These are phyloP conservation scores for Drosophila neocordata DNA, from an alignment of 1,140 invertebrate genomes.

Conservation along the genomic window DNA sequence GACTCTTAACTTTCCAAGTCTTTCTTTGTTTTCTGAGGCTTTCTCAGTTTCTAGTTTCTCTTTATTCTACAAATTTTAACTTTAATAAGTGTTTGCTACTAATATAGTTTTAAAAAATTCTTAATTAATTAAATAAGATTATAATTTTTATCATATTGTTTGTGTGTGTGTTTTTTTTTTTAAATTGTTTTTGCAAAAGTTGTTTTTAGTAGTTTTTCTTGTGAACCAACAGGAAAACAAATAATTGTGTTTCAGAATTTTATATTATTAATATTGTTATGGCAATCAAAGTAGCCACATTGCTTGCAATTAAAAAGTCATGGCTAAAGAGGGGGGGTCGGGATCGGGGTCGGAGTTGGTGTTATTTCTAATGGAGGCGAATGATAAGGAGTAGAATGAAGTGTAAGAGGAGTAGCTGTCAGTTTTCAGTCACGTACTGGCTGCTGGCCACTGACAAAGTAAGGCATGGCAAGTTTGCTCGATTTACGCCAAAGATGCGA, in stretches of 20 bases:
- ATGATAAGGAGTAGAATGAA: no score
- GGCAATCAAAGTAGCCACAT: conserved; percentile 51
- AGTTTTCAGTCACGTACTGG: conserved; percentile 55
- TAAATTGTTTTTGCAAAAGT: not conserved
- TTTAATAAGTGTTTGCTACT: not conserved
- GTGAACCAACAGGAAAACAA: not conserved
- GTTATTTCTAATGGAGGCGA: conserved; percentile 2
- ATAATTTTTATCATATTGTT: not conserved
- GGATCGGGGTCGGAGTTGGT: conserved; percentile 2
- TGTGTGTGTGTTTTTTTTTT: not conserved
- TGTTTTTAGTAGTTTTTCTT: not conserved
- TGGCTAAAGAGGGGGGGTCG: not conserved
- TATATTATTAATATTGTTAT: conserved; percentile 68
- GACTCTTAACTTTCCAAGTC: no score
- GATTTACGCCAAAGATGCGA: conserved; percentile 35
- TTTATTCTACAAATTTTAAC: not conserved
- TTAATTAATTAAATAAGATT: not conserved
- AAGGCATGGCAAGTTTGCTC: conserved; percentile 46
- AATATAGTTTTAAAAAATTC: not conserved
- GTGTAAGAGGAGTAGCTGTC: not conserved
- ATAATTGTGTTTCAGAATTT: conserved; percentile 24
- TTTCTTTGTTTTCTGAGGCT: no score
- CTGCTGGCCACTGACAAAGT: conserved; percentile 57
- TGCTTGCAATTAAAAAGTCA: conserved; percentile 35
- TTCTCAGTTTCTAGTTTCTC: no score